Base-by-base conservation (phyloP, 2,797 vertebrate species). In the Sebastes kiyomatsui region DNA sequence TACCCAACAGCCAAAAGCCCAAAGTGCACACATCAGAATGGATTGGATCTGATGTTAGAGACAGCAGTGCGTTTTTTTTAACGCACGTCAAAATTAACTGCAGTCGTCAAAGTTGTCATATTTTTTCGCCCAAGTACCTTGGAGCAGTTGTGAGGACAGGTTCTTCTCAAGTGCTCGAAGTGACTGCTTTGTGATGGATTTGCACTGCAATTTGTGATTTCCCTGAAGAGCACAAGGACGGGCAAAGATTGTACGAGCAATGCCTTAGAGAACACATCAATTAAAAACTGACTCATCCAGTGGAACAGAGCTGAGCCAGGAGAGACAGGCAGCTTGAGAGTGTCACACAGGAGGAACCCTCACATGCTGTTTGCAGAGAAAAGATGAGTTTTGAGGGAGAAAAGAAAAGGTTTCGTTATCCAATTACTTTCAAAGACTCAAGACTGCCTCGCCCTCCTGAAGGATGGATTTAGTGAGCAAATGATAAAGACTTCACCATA, bases 221-320 rank as follows among this genome's bases (percentile, higher is more conserved):
- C 92, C 94, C 94, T 42, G 79, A 95, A 93, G 95, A 96, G 94
- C 95, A 95, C 94, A 95, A 94, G 80, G 90, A 91, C 86, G 62
- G 92, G 88, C 90, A 92, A 92, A 95, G 93, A 95, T 94, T 95
- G 93, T 93, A 92, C n/a, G 74, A 94, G 90, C 90, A 89, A 96
- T 95, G 95, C 95, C 95, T 96, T 95, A 95, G 95, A 96, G 94
- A 94, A 95, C 86, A 91, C 89, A 90, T 92, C 92, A 93, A 94
- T 93, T 94, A 94, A 93, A 94, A 90, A 88, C 89, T 23, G 84
- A 94, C 87, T 94, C 93, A 92, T 92, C 79, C 84, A 79, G 86
- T 85, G 90, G 93, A 94, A 93, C 86, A 77, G 90, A 90, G 86
- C 86, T 82, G 84, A 87, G 90, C 76, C 85, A 59, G 82, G 81